Evolutionary conservation across 1,140 invertebrate species (phyloP).

Genomic region (Luehdorfia chinensis): DNA sequence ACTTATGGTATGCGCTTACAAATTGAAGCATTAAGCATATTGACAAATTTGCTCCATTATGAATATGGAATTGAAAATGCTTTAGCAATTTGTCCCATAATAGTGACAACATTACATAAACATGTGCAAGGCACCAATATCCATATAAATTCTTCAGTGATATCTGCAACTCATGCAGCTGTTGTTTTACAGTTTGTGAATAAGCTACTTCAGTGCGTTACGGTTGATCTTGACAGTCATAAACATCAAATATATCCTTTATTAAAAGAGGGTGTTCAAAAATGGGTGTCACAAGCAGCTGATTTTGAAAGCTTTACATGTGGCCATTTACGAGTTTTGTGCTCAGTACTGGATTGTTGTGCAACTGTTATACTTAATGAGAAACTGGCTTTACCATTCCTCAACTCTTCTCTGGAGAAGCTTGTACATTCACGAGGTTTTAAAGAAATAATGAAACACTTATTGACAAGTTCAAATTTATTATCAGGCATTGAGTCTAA

Average conservation of each 20-base stretch:
- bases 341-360: slow-evolving; percentile 53
- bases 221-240: slow-evolving; percentile 34
- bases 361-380: slow-evolving; percentile 42
- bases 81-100: slow-evolving; percentile 52
- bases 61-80: slow-evolving; percentile 57
- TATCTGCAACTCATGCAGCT: slow-evolving; percentile 72
- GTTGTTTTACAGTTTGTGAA: slow-evolving; percentile 64
- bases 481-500: slow-evolving; percentile 66
- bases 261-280: slow-evolving; percentile 53
- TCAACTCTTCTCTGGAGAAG: slow-evolving; percentile 39
- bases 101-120: slow-evolving; percentile 71
- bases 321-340: slow-evolving; percentile 49
- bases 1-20: slow-evolving; percentile 77
- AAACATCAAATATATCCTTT: slow-evolving; percentile 55
- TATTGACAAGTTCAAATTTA: slow-evolving; percentile 62
- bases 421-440: slow-evolving; percentile 44
- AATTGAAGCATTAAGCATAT: slow-evolving; percentile 78
- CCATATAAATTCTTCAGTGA: slow-evolving; percentile 52
- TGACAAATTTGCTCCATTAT: slow-evolving; percentile 68
- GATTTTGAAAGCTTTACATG: slow-evolving; percentile 48
- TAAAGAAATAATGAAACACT: slow-evolving; percentile 39
- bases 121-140: slow-evolving; percentile 76
- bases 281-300: slow-evolving; percentile 50
- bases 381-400: slow-evolving; percentile 36
- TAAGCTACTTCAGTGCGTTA: slow-evolving; percentile 40